A percentile compares a stretch with the other conserved stretches of the same genome.
Evolutionary conservation across 2,113 vertebrate species (phyloP).

Genomic region (Cyphotilapia sp.): DNA sequence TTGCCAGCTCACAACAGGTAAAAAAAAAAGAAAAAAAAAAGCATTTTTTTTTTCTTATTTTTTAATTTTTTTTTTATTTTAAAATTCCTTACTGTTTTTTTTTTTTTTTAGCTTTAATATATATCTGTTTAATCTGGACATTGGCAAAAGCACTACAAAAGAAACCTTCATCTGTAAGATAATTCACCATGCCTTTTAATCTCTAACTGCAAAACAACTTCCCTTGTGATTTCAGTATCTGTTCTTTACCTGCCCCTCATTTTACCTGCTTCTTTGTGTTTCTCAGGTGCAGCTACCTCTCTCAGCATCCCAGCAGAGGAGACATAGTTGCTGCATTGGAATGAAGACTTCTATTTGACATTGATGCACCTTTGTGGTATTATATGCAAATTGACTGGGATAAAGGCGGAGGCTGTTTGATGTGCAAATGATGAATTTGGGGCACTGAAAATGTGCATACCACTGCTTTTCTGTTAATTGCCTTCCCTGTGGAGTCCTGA

Average conservation of each 20-base stretch:
- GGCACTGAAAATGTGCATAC: slow-evolving; percentile 48
- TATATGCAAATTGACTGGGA: slow-evolving; percentile 57
- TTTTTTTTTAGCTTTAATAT: not conserved
- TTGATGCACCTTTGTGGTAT: slow-evolving; percentile 61
- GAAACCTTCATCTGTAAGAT: not conserved
- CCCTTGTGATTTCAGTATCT: not conserved
- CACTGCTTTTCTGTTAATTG: slow-evolving; percentile 63
- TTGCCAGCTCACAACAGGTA: not conserved
- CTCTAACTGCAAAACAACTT: not conserved
- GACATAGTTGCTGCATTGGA: not conserved
- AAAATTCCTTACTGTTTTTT: not conserved
- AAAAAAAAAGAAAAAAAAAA: not conserved
- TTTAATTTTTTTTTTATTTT: too few species aligned
- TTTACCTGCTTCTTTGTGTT: not conserved
- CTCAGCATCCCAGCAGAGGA: slow-evolving; percentile 9
- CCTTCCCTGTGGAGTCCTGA: slow-evolving; percentile 48
- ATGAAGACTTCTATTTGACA: slow-evolving; percentile 61
- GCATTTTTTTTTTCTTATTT: too few species aligned
- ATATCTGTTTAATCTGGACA: not conserved
- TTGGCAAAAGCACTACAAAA: not conserved
- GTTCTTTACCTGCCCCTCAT: not conserved
- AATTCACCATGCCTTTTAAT: not conserved
- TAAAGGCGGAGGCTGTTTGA: slow-evolving; percentile 58
- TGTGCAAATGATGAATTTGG: slow-evolving; percentile 65
- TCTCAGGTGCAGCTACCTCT: not conserved